Evolutionary conservation across 2,888 invertebrate species (phyloP).

Genomic region (Agrenia bidenticulata): DNA sequence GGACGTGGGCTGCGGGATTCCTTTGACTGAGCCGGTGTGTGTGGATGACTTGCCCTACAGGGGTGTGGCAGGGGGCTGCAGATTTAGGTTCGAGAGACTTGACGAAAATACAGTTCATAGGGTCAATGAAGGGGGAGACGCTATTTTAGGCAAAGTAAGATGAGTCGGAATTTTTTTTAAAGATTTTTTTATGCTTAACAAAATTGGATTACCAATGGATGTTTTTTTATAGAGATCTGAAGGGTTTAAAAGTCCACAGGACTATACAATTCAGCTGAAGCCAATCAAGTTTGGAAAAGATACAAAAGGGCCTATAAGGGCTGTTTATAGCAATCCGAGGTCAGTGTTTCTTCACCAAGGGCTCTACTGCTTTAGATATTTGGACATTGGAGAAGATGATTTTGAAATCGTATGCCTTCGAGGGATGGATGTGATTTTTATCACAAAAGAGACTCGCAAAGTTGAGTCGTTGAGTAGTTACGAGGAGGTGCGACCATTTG

Average conservation of each 20-base stretch:
- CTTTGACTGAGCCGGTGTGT: conserved; percentile 34
- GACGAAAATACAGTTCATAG: conserved; percentile 26
- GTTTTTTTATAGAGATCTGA: conserved; percentile 20
- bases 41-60: conserved; percentile 23
- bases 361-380: conserved; percentile 34
- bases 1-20: conserved; percentile 42
- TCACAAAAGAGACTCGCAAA: conserved; percentile 34
- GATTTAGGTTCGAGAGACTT: conserved; percentile 31
- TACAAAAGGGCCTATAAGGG: not conserved
- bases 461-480: conserved; percentile 26
- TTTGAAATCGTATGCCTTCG: conserved; percentile 32
- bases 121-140: conserved; percentile 38
- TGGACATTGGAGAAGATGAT: conserved; percentile 34
- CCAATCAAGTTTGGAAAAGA: conserved; percentile 4
- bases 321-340: conserved; percentile 29
- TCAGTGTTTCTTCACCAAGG: conserved; percentile 28
- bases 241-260: conserved; percentile 31
- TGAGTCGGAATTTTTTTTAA: no score
- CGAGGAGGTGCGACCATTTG: conserved; percentile 19
- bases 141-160: conserved; percentile 31
- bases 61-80: conserved; percentile 30
- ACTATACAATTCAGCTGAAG: conserved; percentile 21
- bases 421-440: conserved; percentile 35
- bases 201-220: not conserved
- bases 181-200: no score